phyloP scores from a whole-genome alignment of 2,797 vertebrate genomes.

The Limosa lapponica region DNA sequence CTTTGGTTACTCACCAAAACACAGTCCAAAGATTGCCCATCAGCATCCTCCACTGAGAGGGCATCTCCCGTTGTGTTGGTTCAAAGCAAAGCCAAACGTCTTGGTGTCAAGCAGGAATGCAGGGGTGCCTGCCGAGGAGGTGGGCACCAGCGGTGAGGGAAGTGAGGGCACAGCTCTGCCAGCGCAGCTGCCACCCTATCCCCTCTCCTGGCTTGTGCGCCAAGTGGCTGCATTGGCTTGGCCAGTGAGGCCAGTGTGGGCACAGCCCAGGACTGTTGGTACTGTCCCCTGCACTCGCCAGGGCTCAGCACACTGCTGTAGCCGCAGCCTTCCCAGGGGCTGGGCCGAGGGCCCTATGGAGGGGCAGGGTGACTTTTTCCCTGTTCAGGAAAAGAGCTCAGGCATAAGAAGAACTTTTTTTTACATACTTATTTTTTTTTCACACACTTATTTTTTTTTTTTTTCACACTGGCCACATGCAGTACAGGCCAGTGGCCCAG shows the following conservation, averaged over 20 bases:
- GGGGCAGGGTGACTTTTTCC: background rate
- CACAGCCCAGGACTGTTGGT: background rate
- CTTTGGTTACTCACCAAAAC: background rate
- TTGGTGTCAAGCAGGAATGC: background rate
- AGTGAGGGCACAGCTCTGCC: background rate
- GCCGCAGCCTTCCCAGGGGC: background rate
- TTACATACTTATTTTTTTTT: background rate
- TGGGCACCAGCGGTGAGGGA: background rate
- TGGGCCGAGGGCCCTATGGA: background rate
- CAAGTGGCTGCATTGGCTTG: background rate
- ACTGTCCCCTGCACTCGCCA: background rate
- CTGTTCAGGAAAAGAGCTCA: background rate
- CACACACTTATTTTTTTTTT: no score
- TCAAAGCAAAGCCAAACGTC: background rate
- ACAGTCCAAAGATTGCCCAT: background rate
- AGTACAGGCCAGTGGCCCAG: background rate
- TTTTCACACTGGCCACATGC: background rate
- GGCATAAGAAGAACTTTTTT: background rate
- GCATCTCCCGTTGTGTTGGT: background rate
- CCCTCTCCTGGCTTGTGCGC: background rate
- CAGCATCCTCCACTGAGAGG: rapidly evolving
- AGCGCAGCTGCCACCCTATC: background rate
- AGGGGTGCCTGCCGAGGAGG: background rate
- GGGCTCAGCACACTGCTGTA: background rate
- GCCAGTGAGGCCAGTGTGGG: rapidly evolving